A percentile compares a stretch with the other conserved stretches of the same genome.
Conservation (phyloP, 2,113 vertebrate genomes). For the Rhea americana region DNA sequence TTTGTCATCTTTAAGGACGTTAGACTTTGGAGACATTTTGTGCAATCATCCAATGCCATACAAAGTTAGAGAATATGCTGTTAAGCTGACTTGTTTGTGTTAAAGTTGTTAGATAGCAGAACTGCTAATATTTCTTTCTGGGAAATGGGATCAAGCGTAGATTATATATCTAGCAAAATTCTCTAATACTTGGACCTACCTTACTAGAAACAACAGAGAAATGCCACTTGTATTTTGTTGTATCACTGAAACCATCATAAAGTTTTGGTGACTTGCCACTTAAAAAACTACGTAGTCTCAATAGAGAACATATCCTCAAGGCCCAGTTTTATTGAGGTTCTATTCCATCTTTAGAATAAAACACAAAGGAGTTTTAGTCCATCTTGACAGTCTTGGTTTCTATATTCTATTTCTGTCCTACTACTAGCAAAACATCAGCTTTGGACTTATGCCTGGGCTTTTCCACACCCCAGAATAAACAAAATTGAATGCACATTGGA, state of each 20-base stretch:
- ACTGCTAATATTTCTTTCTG: neutral
- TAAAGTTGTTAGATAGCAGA: neutral
- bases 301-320: neutral
- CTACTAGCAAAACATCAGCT: neutral
- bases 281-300: neutral
- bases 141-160: neutral
- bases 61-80: neutral
- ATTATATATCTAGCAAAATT: neutral
- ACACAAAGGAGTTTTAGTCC: neutral
- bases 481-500: rapidly evolving
- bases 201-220: neutral
- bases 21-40: neutral
- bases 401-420: neutral
- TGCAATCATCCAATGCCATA: neutral
- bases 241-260: neutral
- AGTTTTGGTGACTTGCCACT: neutral
- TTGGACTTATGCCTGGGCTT: neutral
- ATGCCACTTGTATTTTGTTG: neutral
- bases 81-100: neutral
- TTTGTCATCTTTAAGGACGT: neutral
- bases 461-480: neutral
- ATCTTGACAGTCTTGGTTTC: neutral
- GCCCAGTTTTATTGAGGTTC: neutral
- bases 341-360: neutral
- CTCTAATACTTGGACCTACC: neutral